Conservation (phyloP, 2,888 invertebrate species). For the Ichneumoninae sp. region DNA sequence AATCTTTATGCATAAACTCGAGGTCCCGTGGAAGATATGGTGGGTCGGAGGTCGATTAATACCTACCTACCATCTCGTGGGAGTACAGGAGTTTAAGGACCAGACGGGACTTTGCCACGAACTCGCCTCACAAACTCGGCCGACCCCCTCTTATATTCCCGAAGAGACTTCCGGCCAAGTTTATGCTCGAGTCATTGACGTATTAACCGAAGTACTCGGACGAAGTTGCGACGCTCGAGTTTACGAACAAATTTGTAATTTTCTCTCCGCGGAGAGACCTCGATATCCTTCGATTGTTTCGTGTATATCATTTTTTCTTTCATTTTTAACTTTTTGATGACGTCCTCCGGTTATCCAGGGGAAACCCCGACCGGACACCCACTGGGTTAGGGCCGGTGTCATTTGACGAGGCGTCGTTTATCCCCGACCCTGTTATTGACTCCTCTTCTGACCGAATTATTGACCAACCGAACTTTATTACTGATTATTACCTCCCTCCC, state of each 20-base stretch:
- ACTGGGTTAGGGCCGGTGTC: too few relatives aligned
- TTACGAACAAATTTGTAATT: slow-evolving; percentile 11
- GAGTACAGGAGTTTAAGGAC: slow-evolving; percentile 51
- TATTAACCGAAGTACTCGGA: slow-evolving; percentile 6
- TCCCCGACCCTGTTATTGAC: too few relatives aligned
- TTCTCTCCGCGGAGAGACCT: neutral
- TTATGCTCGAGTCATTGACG: slow-evolving; percentile 7
- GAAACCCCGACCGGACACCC: too few relatives aligned
- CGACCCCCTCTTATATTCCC: neutral
- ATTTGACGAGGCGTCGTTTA: too few relatives aligned
- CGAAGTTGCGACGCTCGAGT: neutral
- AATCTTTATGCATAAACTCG: slow-evolving; percentile 62
- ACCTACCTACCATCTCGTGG: slow-evolving; percentile 39
- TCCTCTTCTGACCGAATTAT: too few relatives aligned
- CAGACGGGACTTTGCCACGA: slow-evolving; percentile 41
- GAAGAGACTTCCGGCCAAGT: neutral
- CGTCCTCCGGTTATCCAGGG: too few relatives aligned
- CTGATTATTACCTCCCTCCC: too few relatives aligned
- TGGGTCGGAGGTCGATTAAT: slow-evolving; percentile 58
- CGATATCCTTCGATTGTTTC: neutral
- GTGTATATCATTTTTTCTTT: neutral
- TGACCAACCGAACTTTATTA: too few relatives aligned
- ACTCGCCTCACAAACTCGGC: slow-evolving; percentile 4
- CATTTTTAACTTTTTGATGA: neutral
- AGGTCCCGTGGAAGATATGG: slow-evolving; percentile 38